A percentile compares a stretch with the other conserved stretches of the same genome.
Conservation (phyloP, 1,140 invertebrate genomes). For the Drosophila busckii region DNA sequence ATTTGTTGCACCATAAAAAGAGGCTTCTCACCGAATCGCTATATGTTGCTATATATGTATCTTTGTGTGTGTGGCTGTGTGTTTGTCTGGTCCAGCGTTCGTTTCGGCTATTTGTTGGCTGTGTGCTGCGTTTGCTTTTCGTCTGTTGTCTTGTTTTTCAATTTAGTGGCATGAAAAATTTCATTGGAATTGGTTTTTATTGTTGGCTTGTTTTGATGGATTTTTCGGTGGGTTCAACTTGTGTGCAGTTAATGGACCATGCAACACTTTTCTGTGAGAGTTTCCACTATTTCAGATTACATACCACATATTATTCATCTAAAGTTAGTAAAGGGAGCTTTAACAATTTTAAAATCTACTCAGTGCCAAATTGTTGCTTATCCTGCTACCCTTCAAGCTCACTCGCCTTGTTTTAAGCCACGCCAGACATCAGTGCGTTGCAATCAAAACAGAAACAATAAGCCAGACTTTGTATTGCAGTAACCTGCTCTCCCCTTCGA, state of each 20-base stretch:
- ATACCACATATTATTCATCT: neutral
- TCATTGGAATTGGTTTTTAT: conserved; percentile 75
- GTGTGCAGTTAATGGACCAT: conserved; percentile 65
- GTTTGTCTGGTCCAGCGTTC: conserved; percentile 23
- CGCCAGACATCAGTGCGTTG: conserved; percentile 55
- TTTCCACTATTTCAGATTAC: no score
- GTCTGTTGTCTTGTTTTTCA: conserved; percentile 43
- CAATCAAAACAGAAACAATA: conserved; percentile 69
- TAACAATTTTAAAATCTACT: no score
- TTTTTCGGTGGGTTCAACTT: conserved; percentile 71
- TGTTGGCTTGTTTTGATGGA: conserved; percentile 65
- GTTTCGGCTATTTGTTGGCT: conserved; percentile 20
- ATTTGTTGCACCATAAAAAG: conserved; percentile 72
- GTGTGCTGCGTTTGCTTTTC: conserved; percentile 3
- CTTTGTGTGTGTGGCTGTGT: conserved; percentile 55
- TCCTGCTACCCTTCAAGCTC: neutral
- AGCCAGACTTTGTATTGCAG: conserved; percentile 6
- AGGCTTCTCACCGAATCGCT: conserved; percentile 64
- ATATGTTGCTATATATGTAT: no score
- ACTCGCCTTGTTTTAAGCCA: conserved; percentile 8
- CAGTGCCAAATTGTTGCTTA: neutral
- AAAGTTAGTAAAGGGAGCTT: no score
- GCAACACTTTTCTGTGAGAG: conserved; percentile 42
- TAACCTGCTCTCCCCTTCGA: neutral
- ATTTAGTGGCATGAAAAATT: conserved; percentile 69